Conservation (phyloP, 2,113 vertebrate species). For the Ceyx melanurus region DNA sequence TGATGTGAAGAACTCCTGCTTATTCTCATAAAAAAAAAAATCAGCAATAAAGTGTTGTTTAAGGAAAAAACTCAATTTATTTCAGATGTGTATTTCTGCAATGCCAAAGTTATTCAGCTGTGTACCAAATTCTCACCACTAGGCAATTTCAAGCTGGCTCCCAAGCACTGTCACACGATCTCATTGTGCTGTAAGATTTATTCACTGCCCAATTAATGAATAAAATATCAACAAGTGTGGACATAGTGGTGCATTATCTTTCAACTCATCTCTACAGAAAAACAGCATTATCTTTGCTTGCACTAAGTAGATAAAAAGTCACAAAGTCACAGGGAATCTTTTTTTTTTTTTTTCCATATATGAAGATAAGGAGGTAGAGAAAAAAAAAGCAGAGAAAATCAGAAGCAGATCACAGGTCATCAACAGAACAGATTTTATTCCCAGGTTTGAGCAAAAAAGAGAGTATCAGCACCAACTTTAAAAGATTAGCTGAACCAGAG, state of each 20-base stretch:
- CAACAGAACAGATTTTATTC: not conserved
- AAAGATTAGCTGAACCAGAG: conserved; percentile 32
- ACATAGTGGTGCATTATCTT: not conserved
- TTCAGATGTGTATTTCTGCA: not conserved
- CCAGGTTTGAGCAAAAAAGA: not conserved
- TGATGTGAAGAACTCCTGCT: accelerated
- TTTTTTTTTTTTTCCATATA: not conserved
- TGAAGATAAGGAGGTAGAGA: not conserved
- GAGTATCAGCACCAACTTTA: conserved; percentile 22
- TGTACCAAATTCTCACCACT: not conserved
- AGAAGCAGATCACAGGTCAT: not conserved
- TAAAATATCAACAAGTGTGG: not conserved
- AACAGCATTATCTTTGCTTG: not conserved
- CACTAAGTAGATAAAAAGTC: not conserved
- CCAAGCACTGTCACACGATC: not conserved
- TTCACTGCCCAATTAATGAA: not conserved
- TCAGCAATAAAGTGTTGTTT: not conserved
- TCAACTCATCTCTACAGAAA: not conserved
- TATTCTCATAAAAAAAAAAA: not conserved
- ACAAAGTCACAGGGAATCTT: not conserved
- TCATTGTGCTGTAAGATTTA: not conserved
- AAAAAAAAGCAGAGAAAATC: not conserved
- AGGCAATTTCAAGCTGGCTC: not conserved
- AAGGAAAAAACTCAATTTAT: not conserved
- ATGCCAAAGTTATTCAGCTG: not conserved